Conservation (phyloP, 23 tunicate species). For the Halocynthia aurantium region DNA sequence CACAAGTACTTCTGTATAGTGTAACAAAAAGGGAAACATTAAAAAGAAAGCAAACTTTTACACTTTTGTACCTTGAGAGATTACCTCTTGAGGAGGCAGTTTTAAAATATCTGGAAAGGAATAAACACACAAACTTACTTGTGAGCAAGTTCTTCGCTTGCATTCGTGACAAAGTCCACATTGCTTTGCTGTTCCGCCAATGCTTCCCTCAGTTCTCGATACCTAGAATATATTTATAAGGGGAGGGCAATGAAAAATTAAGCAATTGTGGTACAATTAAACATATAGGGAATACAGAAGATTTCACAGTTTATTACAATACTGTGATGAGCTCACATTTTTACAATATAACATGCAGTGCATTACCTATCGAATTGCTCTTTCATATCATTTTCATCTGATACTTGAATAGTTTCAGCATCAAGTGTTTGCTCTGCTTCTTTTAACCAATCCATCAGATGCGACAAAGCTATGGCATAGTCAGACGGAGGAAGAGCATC, state of each 20-base stretch:
- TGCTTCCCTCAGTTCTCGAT: conserved; percentile 19
- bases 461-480: conserved; percentile 4
- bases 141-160: background rate
- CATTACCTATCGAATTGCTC: conserved; percentile 13
- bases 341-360: too few species aligned
- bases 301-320: too few species aligned
- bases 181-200: conserved; percentile 24
- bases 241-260: background rate
- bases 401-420: conserved; percentile 21
- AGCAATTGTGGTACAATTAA: background rate
- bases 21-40: too few species aligned
- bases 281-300: too few species aligned
- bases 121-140: too few species aligned
- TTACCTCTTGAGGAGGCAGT: too few species aligned
- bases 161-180: conserved; percentile 8
- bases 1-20: background rate
- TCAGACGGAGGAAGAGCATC: conserved; percentile 6
- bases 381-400: conserved; percentile 18
- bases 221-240: background rate
- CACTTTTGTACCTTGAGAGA: too few species aligned
- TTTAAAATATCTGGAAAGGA: too few species aligned
- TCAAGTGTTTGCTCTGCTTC: conserved; percentile 24
- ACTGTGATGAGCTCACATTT: too few species aligned
- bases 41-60: too few species aligned
- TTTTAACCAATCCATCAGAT: conserved; percentile 10